Evolutionary conservation across 1,140 invertebrate genomes (phyloP), one percentile per base, ranked within the genome.

Genomic region (Drosophila murphyi): DNA sequence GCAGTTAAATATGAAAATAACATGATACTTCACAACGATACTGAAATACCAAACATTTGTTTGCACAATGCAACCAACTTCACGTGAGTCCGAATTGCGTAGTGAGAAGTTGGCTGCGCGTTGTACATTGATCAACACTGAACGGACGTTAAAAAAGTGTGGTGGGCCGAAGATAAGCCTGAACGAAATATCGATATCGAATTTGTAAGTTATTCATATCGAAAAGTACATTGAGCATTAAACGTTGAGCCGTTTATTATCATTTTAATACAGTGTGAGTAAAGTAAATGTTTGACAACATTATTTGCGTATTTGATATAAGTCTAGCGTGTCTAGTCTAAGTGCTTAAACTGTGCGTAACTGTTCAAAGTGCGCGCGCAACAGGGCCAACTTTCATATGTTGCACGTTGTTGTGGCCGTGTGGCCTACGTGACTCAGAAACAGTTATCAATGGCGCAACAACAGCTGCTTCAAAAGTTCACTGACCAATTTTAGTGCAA

Each of bases 371-470:
- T 50, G 29, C 57, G 65, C 72, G 72, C 51, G 72, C 32, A 51
- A 20, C 41, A 56, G 8, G 37, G 37, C 28, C 64, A 59, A 71
- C 62, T 60, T 61, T 48, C 52, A 48, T 72, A 29, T 86, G 85
- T 89, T 89, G 85, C 78, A 89, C 78, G 79, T 61, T 74, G 70
- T 43, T 8, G 8, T 8, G 8, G 8, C 73, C 78, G 67, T 76
- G 56, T 73, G 85, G 89, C 89, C 89, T 91, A 91, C 89, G 89
- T 91, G 89, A 91, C 89, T 91, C 89, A 90, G 82, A 91, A 72
- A 55, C 81, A 80, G 72, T 86, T 91, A 89, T 89, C 89, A 91
- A 91, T 91, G 89, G 89, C 90, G 85, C 85, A 82, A 65, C 75
- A 80, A 70, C 74, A 72, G 82, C 83, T 77, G 51, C 82, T 48